Evolutionary conservation across 2,888 invertebrate species (phyloP).

Genomic region (Lepas anatifera): DNA sequence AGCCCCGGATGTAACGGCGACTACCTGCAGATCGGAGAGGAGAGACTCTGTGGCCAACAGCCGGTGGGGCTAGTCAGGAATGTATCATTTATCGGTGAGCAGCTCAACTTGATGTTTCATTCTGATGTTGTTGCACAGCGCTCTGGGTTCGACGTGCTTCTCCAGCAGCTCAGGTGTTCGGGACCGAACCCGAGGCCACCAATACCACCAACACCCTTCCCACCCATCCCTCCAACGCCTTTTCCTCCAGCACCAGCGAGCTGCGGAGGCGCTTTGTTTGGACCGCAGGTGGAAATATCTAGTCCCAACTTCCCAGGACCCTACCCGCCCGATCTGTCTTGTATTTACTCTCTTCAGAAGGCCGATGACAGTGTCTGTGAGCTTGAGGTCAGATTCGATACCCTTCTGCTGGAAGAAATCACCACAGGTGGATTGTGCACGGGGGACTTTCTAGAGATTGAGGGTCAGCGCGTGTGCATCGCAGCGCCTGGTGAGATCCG

Average conservation of each 20-base stretch:
- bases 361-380: neutral
- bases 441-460: neutral
- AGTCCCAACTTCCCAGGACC: neutral
- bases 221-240: neutral
- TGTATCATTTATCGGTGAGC: neutral
- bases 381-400: neutral
- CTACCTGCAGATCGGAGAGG: neutral
- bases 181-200: neutral
- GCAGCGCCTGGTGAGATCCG: neutral
- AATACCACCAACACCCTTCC: neutral
- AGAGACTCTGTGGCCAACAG: neutral
- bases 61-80: neutral
- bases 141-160: neutral
- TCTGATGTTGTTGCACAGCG: neutral
- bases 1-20: neutral
- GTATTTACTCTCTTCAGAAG: slow-evolving; percentile 4
- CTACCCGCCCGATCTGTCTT: neutral
- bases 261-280: neutral
- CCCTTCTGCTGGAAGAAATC: neutral
- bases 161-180: neutral
- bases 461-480: neutral
- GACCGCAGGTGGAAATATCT: neutral
- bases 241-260: no score
- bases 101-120: neutral
- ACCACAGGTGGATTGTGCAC: neutral